Evolutionary conservation across 1,140 invertebrate species (phyloP).

Genomic region (Calliopsis andreniformis): DNA sequence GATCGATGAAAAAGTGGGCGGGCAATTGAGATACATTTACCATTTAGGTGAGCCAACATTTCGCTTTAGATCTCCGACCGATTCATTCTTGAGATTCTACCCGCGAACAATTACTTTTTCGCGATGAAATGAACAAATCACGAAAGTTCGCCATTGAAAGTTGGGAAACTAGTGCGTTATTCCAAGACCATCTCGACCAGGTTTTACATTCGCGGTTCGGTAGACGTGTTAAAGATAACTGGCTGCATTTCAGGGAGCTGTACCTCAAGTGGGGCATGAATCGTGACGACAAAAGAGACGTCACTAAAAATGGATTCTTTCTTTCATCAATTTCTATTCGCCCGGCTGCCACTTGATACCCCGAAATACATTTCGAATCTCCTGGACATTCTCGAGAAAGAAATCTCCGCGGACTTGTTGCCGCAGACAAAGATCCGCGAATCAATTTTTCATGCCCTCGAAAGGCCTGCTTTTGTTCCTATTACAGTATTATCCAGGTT

Average conservation of each 20-base stretch:
- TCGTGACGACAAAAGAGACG: neutral
- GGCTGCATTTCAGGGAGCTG: neutral
- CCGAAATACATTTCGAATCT: constrained; percentile 36
- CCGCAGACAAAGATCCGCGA: constrained; percentile 51
- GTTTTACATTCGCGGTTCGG: neutral
- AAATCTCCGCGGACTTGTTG: constrained; percentile 48
- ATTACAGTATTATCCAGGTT: constrained; percentile 33
- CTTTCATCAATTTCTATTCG: constrained; percentile 8
- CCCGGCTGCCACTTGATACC: constrained; percentile 13
- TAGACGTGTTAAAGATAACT: neutral
- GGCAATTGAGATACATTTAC: neutral
- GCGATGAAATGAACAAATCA: neutral
- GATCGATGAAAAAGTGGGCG: neutral
- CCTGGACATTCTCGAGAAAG: constrained; percentile 44
- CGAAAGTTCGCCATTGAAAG: constrained; percentile 18
- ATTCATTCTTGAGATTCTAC: too few species aligned
- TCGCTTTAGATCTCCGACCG: constrained; percentile 3
- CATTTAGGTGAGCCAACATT: neutral
- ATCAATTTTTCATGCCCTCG: constrained; percentile 55
- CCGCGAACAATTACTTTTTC: neutral
- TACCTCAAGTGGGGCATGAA: neutral
- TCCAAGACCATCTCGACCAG: constrained; percentile 7
- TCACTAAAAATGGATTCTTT: neutral
- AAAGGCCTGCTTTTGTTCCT: constrained; percentile 33
- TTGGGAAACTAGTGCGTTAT: constrained; percentile 23